phyloP scores from a whole-genome alignment of 2,888 invertebrate species.

The Mycalesis mineus region DNA sequence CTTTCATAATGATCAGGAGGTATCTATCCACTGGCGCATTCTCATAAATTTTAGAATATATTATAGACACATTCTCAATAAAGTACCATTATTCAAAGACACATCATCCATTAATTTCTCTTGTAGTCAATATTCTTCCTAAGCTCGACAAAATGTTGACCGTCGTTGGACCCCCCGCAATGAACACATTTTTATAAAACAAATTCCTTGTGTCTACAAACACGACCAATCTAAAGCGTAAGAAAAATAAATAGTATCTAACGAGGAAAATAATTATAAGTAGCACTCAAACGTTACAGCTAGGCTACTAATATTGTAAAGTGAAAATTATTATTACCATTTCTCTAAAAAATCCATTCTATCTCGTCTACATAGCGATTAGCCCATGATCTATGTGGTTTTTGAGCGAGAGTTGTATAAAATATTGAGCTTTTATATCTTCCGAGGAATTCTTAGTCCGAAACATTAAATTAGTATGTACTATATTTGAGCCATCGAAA shows the following conservation, averaged over 20 bases:
- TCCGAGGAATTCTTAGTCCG: too few relatives aligned
- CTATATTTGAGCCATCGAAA: too few relatives aligned
- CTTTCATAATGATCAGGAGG: neutral
- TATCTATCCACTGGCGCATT: neutral
- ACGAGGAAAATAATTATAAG: too few relatives aligned
- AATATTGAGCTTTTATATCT: too few relatives aligned
- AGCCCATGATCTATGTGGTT: too few relatives aligned
- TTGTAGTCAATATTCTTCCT: conserved; percentile 17
- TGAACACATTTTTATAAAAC: conserved; percentile 43
- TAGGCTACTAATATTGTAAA: too few relatives aligned
- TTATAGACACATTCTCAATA: conserved; percentile 10
- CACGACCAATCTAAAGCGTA: conserved; percentile 17
- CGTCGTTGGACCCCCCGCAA: conserved; percentile 44
- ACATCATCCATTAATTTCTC: conserved; percentile 24
- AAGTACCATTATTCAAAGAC: conserved; percentile 16
- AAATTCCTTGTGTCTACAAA: conserved; percentile 31
- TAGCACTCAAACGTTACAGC: too few relatives aligned
- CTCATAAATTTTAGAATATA: neutral
- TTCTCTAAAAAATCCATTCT: too few relatives aligned
- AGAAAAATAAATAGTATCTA: conserved; percentile 15
- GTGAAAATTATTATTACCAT: too few relatives aligned
- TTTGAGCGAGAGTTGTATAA: too few relatives aligned
- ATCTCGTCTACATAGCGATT: too few relatives aligned
- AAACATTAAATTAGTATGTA: too few relatives aligned
- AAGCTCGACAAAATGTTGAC: conserved; percentile 28